A percentile compares a stretch with the other conserved stretches of the same genome.
Conservation (phyloP, 2,888 invertebrate genomes). For the Lysandra coridon region DNA sequence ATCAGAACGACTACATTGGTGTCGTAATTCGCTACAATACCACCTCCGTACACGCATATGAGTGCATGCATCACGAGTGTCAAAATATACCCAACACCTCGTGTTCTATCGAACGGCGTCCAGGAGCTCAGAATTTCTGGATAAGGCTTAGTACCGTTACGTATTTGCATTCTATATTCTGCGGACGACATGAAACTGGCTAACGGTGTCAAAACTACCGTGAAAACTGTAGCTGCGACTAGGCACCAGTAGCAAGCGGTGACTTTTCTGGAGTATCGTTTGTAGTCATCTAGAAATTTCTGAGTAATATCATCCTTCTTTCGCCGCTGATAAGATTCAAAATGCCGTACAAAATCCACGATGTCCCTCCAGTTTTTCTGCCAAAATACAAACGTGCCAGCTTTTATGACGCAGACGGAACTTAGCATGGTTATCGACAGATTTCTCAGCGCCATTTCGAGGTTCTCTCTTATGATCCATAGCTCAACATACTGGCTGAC, state of each 20-base stretch:
- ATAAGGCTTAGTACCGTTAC: conserved; percentile 53
- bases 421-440: conserved; percentile 65
- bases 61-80: conserved; percentile 52
- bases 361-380: conserved; percentile 57
- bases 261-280: conserved; percentile 58
- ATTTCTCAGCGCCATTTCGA: conserved; percentile 59
- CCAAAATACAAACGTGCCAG: conserved; percentile 58
- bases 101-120: conserved; percentile 61
- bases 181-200: conserved; percentile 51
- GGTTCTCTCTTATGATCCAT: conserved; percentile 54
- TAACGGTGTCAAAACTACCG: conserved; percentile 60
- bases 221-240: conserved; percentile 57
- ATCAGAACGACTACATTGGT: conserved; percentile 65
- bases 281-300: conserved; percentile 52
- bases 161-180: conserved; percentile 45
- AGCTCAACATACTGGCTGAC: conserved; percentile 64
- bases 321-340: conserved; percentile 53
- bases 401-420: conserved; percentile 61
- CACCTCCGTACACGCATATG: conserved; percentile 65
- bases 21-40: conserved; percentile 66
- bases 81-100: conserved; percentile 57
- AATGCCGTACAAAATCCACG: conserved; percentile 52
- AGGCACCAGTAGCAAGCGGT: conserved; percentile 63
- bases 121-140: conserved; percentile 71
- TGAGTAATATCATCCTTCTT: conserved; percentile 47